These are phyloP conservation scores for Teleogryllus oceanicus DNA, from an alignment of 2,888 invertebrate species.

Conservation along the genomic window DNA sequence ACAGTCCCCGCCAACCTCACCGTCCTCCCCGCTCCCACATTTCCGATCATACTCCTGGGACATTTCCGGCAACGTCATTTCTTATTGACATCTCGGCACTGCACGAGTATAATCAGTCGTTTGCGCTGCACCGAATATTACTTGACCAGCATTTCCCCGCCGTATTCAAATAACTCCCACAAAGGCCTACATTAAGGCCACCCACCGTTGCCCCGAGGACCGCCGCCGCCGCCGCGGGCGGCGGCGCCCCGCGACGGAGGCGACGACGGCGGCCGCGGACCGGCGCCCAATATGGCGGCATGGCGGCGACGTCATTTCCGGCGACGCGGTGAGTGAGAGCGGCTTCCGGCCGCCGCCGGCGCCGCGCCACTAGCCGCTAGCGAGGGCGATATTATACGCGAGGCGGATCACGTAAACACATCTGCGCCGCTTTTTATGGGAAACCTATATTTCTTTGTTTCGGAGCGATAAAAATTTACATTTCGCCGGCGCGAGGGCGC, in stretches of 20 bases:
- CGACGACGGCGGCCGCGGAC: background rate
- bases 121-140: too few species aligned
- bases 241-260: too few species aligned
- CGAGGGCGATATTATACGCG: background rate
- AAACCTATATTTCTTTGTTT: conserved; percentile 18
- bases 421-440: conserved; percentile 18
- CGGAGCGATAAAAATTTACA: conserved; percentile 18
- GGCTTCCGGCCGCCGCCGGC: background rate
- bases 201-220: too few species aligned
- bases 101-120: too few species aligned
- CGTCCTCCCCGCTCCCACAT: too few species aligned
- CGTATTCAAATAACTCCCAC: background rate
- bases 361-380: too few species aligned
- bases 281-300: background rate
- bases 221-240: background rate
- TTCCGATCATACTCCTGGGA: too few species aligned
- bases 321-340: background rate
- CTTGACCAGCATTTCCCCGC: background rate
- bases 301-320: background rate
- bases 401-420: conserved; percentile 18
- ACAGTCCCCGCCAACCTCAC: too few species aligned
- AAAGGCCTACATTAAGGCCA: too few species aligned
- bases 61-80: too few species aligned
- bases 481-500: background rate
- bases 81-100: too few species aligned